Base-by-base conservation (phyloP, 2,888 invertebrate species). In the Diadegma fenestrale region DNA sequence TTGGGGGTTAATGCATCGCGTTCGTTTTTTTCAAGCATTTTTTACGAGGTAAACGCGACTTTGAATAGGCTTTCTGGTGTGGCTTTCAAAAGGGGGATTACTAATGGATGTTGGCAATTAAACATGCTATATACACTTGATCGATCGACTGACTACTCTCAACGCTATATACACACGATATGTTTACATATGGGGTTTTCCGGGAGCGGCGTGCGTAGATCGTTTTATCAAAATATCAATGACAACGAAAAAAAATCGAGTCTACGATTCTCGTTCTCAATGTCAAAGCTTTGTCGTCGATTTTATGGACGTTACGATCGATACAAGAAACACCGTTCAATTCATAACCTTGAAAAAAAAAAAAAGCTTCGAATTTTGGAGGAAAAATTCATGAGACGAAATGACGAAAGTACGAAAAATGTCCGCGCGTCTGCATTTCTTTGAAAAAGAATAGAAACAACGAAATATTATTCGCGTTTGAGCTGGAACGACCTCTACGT, bases 111-210 rank as follows among this genome's bases (percentile, higher is more conserved):
- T 61, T 64, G 78, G 80, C 79, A 84, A 88, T 88, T 86, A 89
- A 83, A 82, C 87, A 88, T 90, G 88, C 90, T 88, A 78, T 85
- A 72, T 80, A 75, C 5, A 41, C 45, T 86, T 88, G 87, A 90
- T 90, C 91, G 88, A 90, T 90, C 88, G 86, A 86, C 66, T 71
- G 72, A 69, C 69, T 48, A 80, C 72, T 73, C 76, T 63, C 76
- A 79, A 43, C 77, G 83, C 64, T 73, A 79, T 76, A 78, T 75
- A 68, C 72, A 78, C 22, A 64, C 69, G 26, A 26, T 26, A 26
- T 58, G 58, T 58, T 58, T 84, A 58, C 72, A 72, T 66, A 72
- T 80, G 63, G 75, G 75, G 19, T 22, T 45, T 63, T 73, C n/a
- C 43, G 10, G 0, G 10, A 8, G 26, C 26, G 5, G 5, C 12